Evolutionary conservation across 1,140 invertebrate genomes (phyloP), one percentile per base, ranked within the genome.

Genomic region (Maniola jurtina): DNA sequence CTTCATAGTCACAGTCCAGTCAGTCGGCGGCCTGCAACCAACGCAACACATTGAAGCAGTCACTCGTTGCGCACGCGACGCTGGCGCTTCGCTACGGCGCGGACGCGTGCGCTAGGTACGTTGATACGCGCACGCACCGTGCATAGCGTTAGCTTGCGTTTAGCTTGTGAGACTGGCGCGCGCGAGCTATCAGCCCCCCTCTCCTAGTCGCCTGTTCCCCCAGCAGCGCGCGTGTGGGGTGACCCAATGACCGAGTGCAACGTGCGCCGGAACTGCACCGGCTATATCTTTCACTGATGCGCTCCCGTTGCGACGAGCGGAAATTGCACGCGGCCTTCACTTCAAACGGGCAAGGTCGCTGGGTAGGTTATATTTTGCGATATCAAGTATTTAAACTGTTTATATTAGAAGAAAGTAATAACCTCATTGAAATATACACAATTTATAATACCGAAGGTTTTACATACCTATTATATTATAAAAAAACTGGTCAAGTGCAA

Each of bases 211-310:
- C 61, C 55, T 40, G 55, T 54, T 50, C 64, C 70, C 67, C 63
- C 59, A 45, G 9, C 7, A 52, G 42, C 55, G 47, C 68, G 50
- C 65, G 72, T 75, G 76, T 73, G 70, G 75, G 71, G 48, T 81
- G 84, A 87, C 88, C 86, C 85, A 89, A 77, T 89, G 85, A 89
- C 85, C 87, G 83, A 88, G 74, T 86, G 84, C 83, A 83, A 60
- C 75, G 65, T 60, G 52, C 79, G 71, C 80, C 88, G 88, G 88
- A 90, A 87, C 85, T 88, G 82, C 87, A 88, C 81, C 73, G 78
- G 72, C 77, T 80, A 79, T 74, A 81, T 82, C 77, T 84, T 77
- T 84, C 80, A 76, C 76, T 78, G 75, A 68, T 73, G 75, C 78
- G 76, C 83, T 83, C 82, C 81, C 79, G 79, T 79, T 83, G 76